Conservation (phyloP, 2,888 invertebrate species). For the Cantharis rufa region DNA sequence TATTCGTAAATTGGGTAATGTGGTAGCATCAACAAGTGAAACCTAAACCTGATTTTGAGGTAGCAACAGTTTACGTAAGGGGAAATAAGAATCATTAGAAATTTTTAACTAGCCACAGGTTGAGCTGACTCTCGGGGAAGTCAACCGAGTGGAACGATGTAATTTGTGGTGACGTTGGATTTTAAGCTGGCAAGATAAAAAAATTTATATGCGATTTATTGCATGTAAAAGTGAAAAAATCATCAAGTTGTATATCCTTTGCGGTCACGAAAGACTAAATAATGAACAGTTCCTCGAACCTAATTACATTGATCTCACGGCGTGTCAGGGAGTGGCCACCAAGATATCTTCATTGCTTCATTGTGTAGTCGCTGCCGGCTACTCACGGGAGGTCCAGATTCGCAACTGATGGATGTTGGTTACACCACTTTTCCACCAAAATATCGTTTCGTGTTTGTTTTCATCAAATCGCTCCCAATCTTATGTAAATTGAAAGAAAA, state of each 20-base stretch:
- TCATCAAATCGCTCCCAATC: neutral
- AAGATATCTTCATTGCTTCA: slow-evolving; percentile 55
- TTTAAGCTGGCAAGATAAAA: neutral
- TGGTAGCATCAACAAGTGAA: neutral
- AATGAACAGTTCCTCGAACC: slow-evolving; percentile 48
- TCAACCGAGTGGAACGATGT: neutral
- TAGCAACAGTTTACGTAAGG: neutral
- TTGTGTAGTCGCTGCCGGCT: slow-evolving; percentile 49
- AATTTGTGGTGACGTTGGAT: neutral
- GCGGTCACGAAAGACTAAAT: slow-evolving; percentile 33
- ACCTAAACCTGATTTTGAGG: neutral
- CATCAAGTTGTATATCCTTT: slow-evolving; percentile 23
- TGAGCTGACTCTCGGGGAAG: neutral
- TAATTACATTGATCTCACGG: slow-evolving; percentile 51
- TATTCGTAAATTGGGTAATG: neutral
- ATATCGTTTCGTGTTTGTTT: neutral
- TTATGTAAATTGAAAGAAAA: neutral
- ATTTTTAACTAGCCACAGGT: neutral
- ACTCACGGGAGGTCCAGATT: slow-evolving; percentile 49
- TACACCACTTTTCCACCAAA: slow-evolving; percentile 31
- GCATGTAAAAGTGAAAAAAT: slow-evolving; percentile 21
- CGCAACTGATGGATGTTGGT: slow-evolving; percentile 34
- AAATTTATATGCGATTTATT: neutral
- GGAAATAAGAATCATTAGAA: neutral
- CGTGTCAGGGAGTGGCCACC: slow-evolving; percentile 46